These are phyloP conservation scores for Dermolepida albohirtum DNA, from an alignment of 2,888 invertebrate species.

Conservation along the genomic window DNA sequence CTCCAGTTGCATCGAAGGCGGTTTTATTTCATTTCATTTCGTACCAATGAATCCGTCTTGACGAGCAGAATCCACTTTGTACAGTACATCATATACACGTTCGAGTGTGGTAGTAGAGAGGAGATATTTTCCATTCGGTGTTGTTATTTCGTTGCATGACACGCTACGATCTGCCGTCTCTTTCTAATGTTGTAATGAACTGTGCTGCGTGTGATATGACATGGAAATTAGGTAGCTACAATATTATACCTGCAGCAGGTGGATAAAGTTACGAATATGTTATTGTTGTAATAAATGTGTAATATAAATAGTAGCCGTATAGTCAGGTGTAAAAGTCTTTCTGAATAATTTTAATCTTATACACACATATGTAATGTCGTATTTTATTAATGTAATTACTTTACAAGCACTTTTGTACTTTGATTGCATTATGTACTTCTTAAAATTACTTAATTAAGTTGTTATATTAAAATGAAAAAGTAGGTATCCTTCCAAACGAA, in stretches of 20 bases:
- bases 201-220: conserved; percentile 25
- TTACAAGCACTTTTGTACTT: too few relatives aligned
- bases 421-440: too few relatives aligned
- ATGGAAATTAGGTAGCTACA: conserved; percentile 31
- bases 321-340: not conserved
- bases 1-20: not conserved
- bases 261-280: not conserved
- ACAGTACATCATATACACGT: too few relatives aligned
- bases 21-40: conserved; percentile 11
- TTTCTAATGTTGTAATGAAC: conserved; percentile 23
- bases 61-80: too few relatives aligned
- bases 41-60: not conserved
- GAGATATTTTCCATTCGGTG: too few relatives aligned
- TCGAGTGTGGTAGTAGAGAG: too few relatives aligned
- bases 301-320: not conserved
- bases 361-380: too few relatives aligned
- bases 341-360: not conserved
- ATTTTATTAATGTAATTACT: too few relatives aligned
- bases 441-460: too few relatives aligned
- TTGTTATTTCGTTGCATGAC: conserved; percentile 7
- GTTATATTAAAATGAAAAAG: too few relatives aligned
- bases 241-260: not conserved
- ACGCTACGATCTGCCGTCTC: conserved; percentile 15
- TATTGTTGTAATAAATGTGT: not conserved
- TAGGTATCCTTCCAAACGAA: too few relatives aligned